phyloP scores from a whole-genome alignment of 2,113 vertebrate species.

The cattle (Bos taurus) region DNA sequence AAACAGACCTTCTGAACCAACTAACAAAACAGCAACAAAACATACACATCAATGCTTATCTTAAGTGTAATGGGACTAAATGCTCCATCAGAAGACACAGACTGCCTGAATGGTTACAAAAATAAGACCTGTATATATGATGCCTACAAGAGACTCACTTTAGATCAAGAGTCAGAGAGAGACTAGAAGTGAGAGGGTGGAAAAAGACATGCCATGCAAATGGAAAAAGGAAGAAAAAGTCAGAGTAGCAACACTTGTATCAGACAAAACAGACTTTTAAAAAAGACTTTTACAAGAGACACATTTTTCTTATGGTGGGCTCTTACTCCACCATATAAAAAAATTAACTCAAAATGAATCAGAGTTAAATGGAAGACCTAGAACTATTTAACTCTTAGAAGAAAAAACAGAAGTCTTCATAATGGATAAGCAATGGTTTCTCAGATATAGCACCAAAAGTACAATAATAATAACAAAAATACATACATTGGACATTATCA shows the following conservation, averaged over 20 bases:
- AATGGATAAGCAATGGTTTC: neutral
- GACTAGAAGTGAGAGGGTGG: neutral
- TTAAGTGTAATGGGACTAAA: neutral
- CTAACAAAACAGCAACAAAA: neutral
- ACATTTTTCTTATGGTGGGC: neutral
- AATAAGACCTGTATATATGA: neutral
- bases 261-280: neutral
- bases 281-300: neutral
- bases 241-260: neutral
- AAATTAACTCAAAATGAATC: neutral
- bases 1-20: neutral
- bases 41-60: neutral
- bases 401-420: neutral
- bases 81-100: neutral
- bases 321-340: neutral
- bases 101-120: neutral
- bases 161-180: neutral
- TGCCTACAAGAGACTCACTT: neutral
- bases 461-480: neutral
- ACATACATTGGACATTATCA: neutral
- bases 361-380: neutral
- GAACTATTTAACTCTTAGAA: neutral
- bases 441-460: neutral
- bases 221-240: neutral
- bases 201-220: neutral